A percentile compares a stretch with the other conserved stretches of the same genome.
Conservation (phyloP, 2,888 invertebrate species). For the Ennomos quercinarius region DNA sequence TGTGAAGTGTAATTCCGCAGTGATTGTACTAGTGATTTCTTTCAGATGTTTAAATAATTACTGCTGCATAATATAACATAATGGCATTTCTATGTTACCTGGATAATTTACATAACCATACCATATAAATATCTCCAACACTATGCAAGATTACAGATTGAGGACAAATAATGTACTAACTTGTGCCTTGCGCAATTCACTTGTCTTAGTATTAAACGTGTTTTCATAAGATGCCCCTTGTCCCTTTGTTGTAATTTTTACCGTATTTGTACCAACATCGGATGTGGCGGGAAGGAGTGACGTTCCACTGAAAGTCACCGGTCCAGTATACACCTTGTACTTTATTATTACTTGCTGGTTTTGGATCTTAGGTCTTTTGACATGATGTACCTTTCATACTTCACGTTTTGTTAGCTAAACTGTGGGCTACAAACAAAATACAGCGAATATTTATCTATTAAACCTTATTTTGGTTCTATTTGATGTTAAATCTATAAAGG, state of each 20-base stretch:
- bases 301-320: conserved; percentile 46
- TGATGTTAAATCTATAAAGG: conserved; percentile 62
- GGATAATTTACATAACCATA: too few relatives aligned
- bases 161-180: conserved; percentile 37
- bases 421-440: conserved; percentile 53
- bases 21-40: too few relatives aligned
- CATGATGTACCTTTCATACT: conserved; percentile 64
- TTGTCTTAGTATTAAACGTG: conserved; percentile 25
- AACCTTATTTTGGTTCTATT: conserved; percentile 60
- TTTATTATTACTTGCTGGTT: conserved; percentile 66
- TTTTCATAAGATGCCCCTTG: conserved; percentile 24
- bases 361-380: conserved; percentile 78
- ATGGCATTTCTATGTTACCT: too few relatives aligned
- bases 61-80: too few relatives aligned
- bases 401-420: conserved; percentile 54
- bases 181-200: conserved; percentile 41
- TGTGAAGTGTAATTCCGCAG: too few relatives aligned
- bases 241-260: conserved; percentile 26
- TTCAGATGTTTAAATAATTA: too few relatives aligned
- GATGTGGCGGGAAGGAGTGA: conserved; percentile 34
- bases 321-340: conserved; percentile 68
- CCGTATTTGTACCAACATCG: conserved; percentile 48
- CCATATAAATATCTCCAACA: background rate
- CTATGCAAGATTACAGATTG: conserved; percentile 10
- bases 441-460: conserved; percentile 56